Conservation (phyloP, 2,888 invertebrate species). For the Metallyticus violacea region DNA sequence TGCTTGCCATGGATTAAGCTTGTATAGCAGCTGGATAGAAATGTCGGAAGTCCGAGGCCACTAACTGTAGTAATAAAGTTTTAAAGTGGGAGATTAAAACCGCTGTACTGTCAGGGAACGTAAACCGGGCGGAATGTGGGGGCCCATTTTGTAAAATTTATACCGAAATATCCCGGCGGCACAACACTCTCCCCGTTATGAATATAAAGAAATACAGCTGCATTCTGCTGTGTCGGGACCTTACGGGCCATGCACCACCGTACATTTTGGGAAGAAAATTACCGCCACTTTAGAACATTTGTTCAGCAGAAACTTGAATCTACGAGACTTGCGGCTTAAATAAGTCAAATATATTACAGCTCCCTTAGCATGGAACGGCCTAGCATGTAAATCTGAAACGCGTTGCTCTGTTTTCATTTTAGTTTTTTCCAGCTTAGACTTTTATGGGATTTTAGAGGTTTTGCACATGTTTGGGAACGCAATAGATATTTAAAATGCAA, state of each 20-base stretch:
- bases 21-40: not conserved
- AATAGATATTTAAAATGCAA: not conserved
- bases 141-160: not conserved
- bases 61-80: not conserved
- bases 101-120: not conserved
- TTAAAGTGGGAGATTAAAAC: not conserved
- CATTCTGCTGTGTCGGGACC: not conserved
- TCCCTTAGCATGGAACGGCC: not conserved
- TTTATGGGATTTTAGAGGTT: not conserved
- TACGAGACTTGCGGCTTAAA: not conserved
- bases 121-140: no score
- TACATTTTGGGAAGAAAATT: not conserved
- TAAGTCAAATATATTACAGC: not conserved
- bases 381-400: not conserved
- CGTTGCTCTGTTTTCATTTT: not conserved
- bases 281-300: not conserved
- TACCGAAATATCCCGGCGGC: not conserved
- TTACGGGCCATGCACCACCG: not conserved
- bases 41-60: not conserved
- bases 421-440: not conserved
- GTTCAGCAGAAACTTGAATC: not conserved
- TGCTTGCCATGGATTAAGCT: not conserved
- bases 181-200: not conserved
- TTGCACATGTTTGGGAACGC: not conserved
- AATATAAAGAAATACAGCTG: not conserved